Conservation (phyloP, 2,888 invertebrate species). For the Dasysyrphus albostriatus region DNA sequence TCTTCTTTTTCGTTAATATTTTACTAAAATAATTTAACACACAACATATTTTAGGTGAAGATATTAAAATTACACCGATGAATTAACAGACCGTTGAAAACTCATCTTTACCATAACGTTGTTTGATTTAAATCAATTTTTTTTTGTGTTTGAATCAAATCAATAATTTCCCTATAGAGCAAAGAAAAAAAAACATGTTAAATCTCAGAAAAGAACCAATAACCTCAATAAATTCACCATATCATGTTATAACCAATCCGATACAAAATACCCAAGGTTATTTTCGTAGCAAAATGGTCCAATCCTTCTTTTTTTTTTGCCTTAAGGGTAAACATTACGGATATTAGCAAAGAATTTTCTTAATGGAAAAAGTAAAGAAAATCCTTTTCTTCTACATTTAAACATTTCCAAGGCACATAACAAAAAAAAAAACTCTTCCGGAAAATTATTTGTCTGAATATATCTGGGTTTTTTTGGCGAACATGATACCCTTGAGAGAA, state of each 20-base stretch:
- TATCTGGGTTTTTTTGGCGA: not conserved
- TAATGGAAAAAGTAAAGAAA: constrained; percentile 29
- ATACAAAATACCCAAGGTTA: constrained; percentile 20
- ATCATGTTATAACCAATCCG: not conserved
- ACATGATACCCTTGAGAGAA: not conserved
- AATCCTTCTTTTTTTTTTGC: constrained; percentile 33
- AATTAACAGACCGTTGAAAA: too few species aligned
- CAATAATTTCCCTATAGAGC: too few species aligned
- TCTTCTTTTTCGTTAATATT: too few species aligned
- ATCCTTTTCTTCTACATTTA: constrained; percentile 9
- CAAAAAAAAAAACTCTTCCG: constrained; percentile 18
- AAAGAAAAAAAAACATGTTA: too few species aligned
- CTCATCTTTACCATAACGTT: too few species aligned
- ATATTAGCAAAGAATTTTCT: constrained; percentile 47
- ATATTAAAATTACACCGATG: too few species aligned
- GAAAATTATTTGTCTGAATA: constrained; percentile 26
- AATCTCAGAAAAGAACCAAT: too few species aligned
- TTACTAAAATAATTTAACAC: too few species aligned
- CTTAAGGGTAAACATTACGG: constrained; percentile 48
- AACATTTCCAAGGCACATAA: not conserved
- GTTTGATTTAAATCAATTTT: too few species aligned
- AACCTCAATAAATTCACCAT: too few species aligned
- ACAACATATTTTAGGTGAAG: too few species aligned
- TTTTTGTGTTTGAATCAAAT: too few species aligned
- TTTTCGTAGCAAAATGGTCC: constrained; percentile 46